A percentile compares a stretch with the other conserved stretches of the same genome.
phyloP scores from a whole-genome alignment of 2,888 invertebrate genomes.

The Ornithoptera priamus region DNA sequence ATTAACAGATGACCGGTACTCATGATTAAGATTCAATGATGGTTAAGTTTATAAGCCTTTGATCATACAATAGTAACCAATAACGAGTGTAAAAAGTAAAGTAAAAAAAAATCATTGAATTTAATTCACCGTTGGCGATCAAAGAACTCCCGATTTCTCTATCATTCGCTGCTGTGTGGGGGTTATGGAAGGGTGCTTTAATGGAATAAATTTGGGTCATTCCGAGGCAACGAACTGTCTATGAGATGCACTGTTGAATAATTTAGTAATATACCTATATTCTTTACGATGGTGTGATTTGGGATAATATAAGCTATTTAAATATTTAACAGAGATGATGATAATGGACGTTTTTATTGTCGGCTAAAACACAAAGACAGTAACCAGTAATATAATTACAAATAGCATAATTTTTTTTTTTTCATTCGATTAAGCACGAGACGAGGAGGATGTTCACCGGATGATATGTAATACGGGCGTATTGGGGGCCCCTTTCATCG shows the following conservation, averaged over 20 bases:
- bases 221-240: neutral
- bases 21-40: neutral
- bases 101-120: constrained; percentile 17
- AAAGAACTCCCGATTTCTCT: constrained; percentile 6
- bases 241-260: constrained; percentile 1
- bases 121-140: constrained; percentile 8
- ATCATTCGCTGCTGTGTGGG: neutral
- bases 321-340: too few relatives aligned
- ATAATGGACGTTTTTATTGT: too few relatives aligned
- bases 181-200: constrained; percentile 2
- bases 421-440: too few relatives aligned
- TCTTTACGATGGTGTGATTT: too few relatives aligned
- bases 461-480: too few relatives aligned
- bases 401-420: too few relatives aligned
- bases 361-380: too few relatives aligned
- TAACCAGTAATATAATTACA: too few relatives aligned
- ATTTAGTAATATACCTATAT: neutral
- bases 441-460: too few relatives aligned
- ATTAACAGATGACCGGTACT: too few relatives aligned
- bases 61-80: constrained; percentile 5
- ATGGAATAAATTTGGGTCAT: constrained; percentile 2
- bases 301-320: too few relatives aligned
- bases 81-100: constrained; percentile 6
- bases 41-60: constrained; percentile 1
- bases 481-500: too few relatives aligned